Evolutionary conservation across 2,797 vertebrate species (phyloP).

Genomic region (Synanceia verrucosa): DNA sequence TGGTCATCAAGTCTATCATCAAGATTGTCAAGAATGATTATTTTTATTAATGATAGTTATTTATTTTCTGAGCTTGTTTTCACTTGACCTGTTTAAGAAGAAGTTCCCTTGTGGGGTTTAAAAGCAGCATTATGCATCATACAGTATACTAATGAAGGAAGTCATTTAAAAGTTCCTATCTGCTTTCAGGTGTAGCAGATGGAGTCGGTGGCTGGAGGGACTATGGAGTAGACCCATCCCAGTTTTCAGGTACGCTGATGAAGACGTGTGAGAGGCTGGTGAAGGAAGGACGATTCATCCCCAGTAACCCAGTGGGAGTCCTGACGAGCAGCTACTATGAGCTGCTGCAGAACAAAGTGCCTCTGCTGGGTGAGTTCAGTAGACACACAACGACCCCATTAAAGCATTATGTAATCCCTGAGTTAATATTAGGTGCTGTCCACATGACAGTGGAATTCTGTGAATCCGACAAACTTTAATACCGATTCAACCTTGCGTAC

Average conservation of each 20-base stretch:
- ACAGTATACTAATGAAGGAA: neutral
- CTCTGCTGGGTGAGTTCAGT: conserved; percentile 90
- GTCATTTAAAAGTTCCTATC: neutral
- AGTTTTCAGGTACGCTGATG: conserved; percentile 98
- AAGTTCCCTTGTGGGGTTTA: neutral
- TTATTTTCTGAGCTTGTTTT: neutral
- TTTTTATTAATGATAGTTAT: too few species aligned
- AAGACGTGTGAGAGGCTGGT: conserved; percentile 96
- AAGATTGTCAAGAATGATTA: neutral
- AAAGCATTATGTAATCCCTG: neutral
- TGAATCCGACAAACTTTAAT: too few species aligned
- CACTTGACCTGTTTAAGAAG: neutral
- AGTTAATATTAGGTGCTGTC: neutral
- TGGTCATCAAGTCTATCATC: too few species aligned
- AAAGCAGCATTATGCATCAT: neutral
- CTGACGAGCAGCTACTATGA: conserved; percentile 96
- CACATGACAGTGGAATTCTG: too few species aligned
- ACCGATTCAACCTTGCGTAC: too few species aligned
- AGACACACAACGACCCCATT: neutral
- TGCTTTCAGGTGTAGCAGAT: conserved; percentile 91
- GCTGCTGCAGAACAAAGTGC: conserved; percentile 98
- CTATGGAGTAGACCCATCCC: conserved; percentile 98
- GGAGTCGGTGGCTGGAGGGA: conserved; percentile 98
- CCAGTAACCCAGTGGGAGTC: conserved; percentile 95
- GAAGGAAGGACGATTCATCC: conserved; percentile 95